These are phyloP conservation scores for Chalcis sispes DNA, from an alignment of 2,888 invertebrate species.

Conservation along the genomic window DNA sequence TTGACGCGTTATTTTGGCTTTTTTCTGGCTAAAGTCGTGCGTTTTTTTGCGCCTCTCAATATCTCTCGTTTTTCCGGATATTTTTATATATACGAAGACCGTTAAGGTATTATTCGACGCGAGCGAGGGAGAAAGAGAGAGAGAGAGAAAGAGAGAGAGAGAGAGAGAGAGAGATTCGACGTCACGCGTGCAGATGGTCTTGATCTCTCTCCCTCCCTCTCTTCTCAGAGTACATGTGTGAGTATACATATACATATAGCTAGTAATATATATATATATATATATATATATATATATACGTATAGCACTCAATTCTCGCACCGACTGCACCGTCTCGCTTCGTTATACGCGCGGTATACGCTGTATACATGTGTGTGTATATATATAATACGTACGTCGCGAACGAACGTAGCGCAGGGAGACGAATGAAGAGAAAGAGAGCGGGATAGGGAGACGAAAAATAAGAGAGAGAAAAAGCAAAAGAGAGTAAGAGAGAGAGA, in stretches of 20 bases:
- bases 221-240: background rate
- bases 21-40: background rate
- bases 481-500: conserved; percentile 21
- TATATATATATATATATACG: background rate
- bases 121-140: background rate
- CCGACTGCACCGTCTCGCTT: too few species aligned
- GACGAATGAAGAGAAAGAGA: conserved; percentile 42
- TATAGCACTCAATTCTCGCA: too few species aligned
- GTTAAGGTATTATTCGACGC: conserved; percentile 32
- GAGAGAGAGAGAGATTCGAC: background rate
- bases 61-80: conserved; percentile 33
- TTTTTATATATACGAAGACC: conserved; percentile 11
- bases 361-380: background rate
- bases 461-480: conserved; percentile 44
- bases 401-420: background rate
- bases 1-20: conserved; percentile 20
- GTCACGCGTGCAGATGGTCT: conserved; percentile 38
- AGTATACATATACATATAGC: background rate
- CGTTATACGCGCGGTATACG: too few species aligned
- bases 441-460: conserved; percentile 40
- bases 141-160: background rate
- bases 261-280: background rate
- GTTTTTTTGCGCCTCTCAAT: conserved; percentile 39
- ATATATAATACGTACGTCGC: too few species aligned
- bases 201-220: conserved; percentile 8